A percentile compares a stretch with the other conserved stretches of the same genome.
phyloP scores from a whole-genome alignment of 2,888 invertebrate genomes.

The Chrysina gloriosa region DNA sequence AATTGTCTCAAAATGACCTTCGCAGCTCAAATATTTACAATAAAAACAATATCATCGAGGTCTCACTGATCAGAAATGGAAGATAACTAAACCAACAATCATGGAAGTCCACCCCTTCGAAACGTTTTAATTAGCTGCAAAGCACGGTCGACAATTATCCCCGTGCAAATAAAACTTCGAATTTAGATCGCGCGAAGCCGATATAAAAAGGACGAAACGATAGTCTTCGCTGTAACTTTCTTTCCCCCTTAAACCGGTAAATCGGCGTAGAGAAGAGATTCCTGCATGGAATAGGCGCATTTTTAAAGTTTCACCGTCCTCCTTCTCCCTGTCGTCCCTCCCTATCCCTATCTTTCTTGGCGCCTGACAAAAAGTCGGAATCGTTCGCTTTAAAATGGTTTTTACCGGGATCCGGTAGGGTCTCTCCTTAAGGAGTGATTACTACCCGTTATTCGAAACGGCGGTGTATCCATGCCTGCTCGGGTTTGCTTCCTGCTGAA shows the following conservation, averaged over 20 bases:
- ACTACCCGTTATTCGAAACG: conserved; percentile 18
- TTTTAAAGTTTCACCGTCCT: conserved; percentile 1
- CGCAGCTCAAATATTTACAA: no score
- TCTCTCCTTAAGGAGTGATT: conserved; percentile 20
- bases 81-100: not conserved
- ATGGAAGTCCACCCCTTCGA: not conserved
- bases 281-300: conserved; percentile 8
- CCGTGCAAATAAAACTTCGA: conserved; percentile 24
- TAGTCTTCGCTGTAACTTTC: not conserved
- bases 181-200: conserved; percentile 10
- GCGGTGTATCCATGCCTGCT: not conserved
- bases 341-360: not conserved
- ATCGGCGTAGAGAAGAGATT: not conserved
- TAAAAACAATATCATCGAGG: no score
- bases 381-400: conserved; percentile 30
- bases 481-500: conserved; percentile 16
- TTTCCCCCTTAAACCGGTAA: not conserved
- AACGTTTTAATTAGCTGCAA: conserved; percentile 11
- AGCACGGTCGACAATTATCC: conserved; percentile 19
- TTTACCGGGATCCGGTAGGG: not conserved
- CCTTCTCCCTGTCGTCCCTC: not conserved
- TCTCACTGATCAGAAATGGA: not conserved
- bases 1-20: not conserved
- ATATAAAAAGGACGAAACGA: conserved; percentile 15
- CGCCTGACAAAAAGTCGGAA: conserved; percentile 16